Evolutionary conservation across 2,113 vertebrate species (phyloP), one percentile per base, ranked within the genome.

Genomic region (Cathartes aura): DNA sequence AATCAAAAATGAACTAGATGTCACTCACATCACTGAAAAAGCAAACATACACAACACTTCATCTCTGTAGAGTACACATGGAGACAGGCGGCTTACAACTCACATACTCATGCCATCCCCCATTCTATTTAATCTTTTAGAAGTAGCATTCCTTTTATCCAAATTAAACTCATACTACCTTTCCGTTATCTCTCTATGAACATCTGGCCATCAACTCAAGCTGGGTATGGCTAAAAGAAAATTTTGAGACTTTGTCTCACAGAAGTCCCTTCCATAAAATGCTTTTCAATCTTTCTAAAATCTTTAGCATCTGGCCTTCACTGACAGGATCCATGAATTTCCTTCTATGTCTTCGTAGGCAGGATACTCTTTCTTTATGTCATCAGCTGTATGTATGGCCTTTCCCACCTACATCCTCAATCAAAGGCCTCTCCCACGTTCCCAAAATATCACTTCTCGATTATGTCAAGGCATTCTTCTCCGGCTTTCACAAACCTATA

Each of bases 1-100:
- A 96, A 82, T 87, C 59, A 91, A 82, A 95, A 96, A 74, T 79
- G 21, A 95, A 93, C 67, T 60, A 79, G 30, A 63, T 68, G 64
- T 91, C 83, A 82, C 26, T 89, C 72, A 89, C 38, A 58, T 72
- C 43, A 45, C 15, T 82, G 60, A 79, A 87, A 94, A 87, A 56
- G 59, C 47, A 92, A 90, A 95, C 45, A 62, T 42, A 43, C 19
- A 73, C 27, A 93, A 70, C n/a, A 38, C 60, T 67, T 93, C 52
- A 89, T 43, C 52, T 93, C 45, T 52, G 55, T 36, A 79, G 79
- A 90, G 73, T 48, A 84, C 40, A 91, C 50, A 58, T 27, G 48
- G 58, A 93, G 55, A 86, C 81, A 63, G 75, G 3, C 82, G 94
- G 40, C 32, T 93, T 80, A 52, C 64, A 93, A 56, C 34, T 87